phyloP scores from a whole-genome alignment of 2,797 vertebrate genomes.

The Taeniopygia guttata region DNA sequence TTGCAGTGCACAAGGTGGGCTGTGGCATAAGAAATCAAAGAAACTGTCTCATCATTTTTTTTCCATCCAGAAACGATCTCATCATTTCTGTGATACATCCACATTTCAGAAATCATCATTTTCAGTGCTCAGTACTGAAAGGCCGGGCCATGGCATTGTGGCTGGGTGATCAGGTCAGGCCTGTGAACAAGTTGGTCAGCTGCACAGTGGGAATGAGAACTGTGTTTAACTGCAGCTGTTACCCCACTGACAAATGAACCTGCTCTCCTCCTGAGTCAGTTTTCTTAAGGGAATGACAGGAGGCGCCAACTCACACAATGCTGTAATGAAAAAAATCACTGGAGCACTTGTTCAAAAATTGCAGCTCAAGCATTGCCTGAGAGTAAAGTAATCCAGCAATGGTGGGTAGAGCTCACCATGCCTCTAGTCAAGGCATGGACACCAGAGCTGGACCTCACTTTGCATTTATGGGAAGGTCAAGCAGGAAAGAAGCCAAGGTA shows the following conservation, averaged over 20 bases:
- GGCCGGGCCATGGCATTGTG: rapidly evolving
- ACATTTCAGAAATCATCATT: not conserved
- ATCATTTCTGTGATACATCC: not conserved
- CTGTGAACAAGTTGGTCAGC: conserved; percentile 8
- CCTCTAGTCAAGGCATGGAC: not conserved
- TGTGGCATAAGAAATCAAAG: not conserved
- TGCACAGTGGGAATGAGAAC: not conserved
- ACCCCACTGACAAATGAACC: conserved; percentile 27
- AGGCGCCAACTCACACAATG: not conserved
- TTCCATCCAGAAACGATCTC: not conserved
- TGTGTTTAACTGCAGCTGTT: conserved; percentile 42
- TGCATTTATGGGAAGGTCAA: not conserved
- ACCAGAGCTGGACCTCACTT: not conserved
- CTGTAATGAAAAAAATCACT: not conserved
- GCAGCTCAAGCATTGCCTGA: not conserved
- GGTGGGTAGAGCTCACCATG: not conserved
- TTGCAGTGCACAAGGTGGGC: not conserved
- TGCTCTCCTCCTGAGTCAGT: not conserved
- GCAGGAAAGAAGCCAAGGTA: not conserved
- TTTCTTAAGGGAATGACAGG: not conserved
- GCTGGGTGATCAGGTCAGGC: not conserved
- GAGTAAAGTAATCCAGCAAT: not conserved
- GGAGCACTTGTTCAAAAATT: not conserved
- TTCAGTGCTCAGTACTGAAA: not conserved
- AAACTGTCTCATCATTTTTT: not conserved